These are phyloP conservation scores for Brenthis daphne DNA, from an alignment of 2,888 invertebrate species.

Conservation along the genomic window DNA sequence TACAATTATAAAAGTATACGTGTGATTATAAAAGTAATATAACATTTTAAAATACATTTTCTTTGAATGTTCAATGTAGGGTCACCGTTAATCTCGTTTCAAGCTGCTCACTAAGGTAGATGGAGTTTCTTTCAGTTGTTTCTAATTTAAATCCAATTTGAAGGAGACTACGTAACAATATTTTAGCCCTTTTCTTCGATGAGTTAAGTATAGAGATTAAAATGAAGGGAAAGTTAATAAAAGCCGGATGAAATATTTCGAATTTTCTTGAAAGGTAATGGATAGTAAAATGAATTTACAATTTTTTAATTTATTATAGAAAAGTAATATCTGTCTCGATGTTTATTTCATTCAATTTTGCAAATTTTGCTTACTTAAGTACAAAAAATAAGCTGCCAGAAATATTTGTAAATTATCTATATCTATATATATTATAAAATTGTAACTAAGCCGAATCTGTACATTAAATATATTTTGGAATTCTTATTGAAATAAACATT, in stretches of 20 bases:
- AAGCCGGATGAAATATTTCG: background rate
- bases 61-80: background rate
- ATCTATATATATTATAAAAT: too few relatives aligned
- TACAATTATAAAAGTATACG: too few relatives aligned
- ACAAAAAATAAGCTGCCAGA: too few relatives aligned
- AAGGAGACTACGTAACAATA: slow-evolving; percentile 1
- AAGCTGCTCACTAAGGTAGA: background rate
- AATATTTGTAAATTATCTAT: too few relatives aligned
- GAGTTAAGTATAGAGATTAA: slow-evolving; percentile 14
- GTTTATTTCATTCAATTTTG: background rate
- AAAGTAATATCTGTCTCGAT: slow-evolving; percentile 4
- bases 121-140: slow-evolving; percentile 2
- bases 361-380: background rate
- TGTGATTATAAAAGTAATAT: background rate
- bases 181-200: slow-evolving; percentile 14
- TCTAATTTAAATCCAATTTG: slow-evolving; percentile 20
- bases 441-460: too few relatives aligned
- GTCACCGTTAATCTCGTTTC: slow-evolving; percentile 3
- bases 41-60: background rate
- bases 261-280: slow-evolving; percentile 11
- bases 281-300: slow-evolving; percentile 4
- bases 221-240: slow-evolving; percentile 22
- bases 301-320: slow-evolving; percentile 7
- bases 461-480: too few relatives aligned
- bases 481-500: too few relatives aligned